A percentile compares a stretch with the other conserved stretches of the same genome.
Conservation (phyloP, 2,797 vertebrate genomes). For the Mormyrops attenuatus region DNA sequence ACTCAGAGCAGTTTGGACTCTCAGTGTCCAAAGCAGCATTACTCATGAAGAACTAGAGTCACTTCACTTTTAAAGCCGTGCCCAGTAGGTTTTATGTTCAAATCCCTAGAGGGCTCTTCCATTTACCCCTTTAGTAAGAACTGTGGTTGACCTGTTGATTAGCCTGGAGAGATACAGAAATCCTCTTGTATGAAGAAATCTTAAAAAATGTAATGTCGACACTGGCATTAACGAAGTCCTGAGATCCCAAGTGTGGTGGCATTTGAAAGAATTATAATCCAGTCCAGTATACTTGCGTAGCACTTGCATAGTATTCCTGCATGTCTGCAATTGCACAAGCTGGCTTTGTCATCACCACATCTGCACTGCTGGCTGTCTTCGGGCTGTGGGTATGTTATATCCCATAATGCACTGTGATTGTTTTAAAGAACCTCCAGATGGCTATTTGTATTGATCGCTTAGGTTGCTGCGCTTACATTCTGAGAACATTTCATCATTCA, state of each 20-base stretch:
- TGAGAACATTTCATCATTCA: neutral
- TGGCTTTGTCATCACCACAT: neutral
- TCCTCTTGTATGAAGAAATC: neutral
- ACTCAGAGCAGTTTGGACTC: neutral
- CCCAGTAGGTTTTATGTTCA: neutral
- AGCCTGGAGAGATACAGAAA: neutral
- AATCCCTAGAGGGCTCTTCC: neutral
- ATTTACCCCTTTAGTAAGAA: neutral
- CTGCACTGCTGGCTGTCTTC: neutral
- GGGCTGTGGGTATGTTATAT: neutral
- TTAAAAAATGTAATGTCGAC: neutral
- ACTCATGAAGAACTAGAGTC: neutral
- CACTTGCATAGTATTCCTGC: neutral
- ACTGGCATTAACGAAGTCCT: neutral
- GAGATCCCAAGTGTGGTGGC: neutral
- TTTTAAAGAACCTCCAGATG: neutral
- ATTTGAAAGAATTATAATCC: neutral
- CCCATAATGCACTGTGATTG: neutral
- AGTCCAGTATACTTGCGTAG: neutral
- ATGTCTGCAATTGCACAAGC: neutral
- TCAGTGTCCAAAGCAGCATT: neutral
- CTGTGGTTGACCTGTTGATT: neutral
- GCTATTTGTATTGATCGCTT: neutral
- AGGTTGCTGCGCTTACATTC: neutral
- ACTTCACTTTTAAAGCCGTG: neutral